Evolutionary conservation across 2,797 vertebrate genomes (phyloP), one percentile per base, ranked within the genome.

Genomic region (Molossus alvarezi): DNA sequence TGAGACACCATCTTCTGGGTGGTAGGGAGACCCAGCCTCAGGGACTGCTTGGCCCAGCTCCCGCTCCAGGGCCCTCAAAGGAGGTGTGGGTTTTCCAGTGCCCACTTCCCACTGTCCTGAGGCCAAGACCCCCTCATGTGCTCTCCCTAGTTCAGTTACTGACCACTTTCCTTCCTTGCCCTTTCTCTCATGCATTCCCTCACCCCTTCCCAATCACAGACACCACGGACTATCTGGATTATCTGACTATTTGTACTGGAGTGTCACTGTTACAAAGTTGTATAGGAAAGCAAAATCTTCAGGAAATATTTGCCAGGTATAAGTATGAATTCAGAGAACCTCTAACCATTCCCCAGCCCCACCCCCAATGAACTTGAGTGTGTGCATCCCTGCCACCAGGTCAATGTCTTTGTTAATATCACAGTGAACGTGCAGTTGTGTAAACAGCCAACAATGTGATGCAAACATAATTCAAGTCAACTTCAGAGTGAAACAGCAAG

Each of bases 201-300:
- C 8, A 37, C n/a, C 4, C 51, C 62, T 45, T 93, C 13, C 53
- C n/a, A 60, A 51, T 77, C 12, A 60, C 15, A 37, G 2, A 14
- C 3, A 48, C 80, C 77, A 13, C 25, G 83, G 58, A 21, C 51
- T 55, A 82, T 41, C 69, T 88, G n/a, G 89, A 75, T 75, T 65
- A 93, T 21, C 33, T 82, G 45, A 45, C 33, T 33, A 33, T 15
- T 91, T 18, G 51, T 57, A 51, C 14, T n/a, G 7, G 51, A 83
- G 33, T 88, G 29, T 81, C 88, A 79, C 53, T 67, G 60, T 86
- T 84, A 93, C 73, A 65, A 79, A 83, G 17, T 83, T 92, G 64
- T 17, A 45, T 53, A 73, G 62, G 67, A 75, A 96, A 87, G 55
- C n/a, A 90, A 88, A 88, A 64, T 62, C 17, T 57, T 64, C 37